Percentiles rank a stretch among this genome's conserved stretches.
These are phyloP conservation scores for Clistopyga incitator DNA, from an alignment of 2,888 invertebrate species.

Conservation along the genomic window DNA sequence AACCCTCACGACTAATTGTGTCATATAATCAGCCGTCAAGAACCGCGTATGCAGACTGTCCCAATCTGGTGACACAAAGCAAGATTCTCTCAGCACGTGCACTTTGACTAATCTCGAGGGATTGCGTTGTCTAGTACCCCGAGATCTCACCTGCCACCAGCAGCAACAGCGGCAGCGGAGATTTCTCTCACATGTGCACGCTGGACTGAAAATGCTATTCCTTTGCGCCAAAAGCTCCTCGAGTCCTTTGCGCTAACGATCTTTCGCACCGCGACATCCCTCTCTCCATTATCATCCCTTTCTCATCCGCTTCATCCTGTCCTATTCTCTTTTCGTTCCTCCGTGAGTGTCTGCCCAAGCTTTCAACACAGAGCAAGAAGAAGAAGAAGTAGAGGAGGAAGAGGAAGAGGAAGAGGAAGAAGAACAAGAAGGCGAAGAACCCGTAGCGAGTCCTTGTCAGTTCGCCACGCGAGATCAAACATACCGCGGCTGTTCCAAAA, in stretches of 20 bases:
- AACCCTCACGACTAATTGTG: neutral
- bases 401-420: no score
- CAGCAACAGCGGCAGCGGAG: constrained; percentile 14
- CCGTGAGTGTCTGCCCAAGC: constrained; percentile 7
- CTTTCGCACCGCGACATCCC: constrained; percentile 22
- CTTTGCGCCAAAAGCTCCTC: constrained; percentile 47
- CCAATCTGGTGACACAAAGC: neutral
- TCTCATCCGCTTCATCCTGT: constrained; percentile 17
- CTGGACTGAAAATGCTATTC: neutral
- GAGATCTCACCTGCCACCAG: constrained; percentile 52
- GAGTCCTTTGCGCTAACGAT: constrained; percentile 54
- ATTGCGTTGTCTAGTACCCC: constrained; percentile 28
- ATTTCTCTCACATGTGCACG: constrained; percentile 17
- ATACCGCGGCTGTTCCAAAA: constrained; percentile 19
- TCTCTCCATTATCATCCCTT: neutral
- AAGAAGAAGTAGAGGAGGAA: no score
- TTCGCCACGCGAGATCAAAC: constrained; percentile 57
- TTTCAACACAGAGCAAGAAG: constrained; percentile 47
- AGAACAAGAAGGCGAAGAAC: no score
- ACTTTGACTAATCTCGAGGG: constrained; percentile 54
- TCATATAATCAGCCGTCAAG: no score
- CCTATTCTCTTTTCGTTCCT: constrained; percentile 32
- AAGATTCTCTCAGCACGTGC: constrained; percentile 4
- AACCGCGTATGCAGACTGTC: neutral
- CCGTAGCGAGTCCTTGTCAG: constrained; percentile 49